Base-by-base conservation (phyloP, 1,140 invertebrate genomes). In the Cotesia chilonis region DNA sequence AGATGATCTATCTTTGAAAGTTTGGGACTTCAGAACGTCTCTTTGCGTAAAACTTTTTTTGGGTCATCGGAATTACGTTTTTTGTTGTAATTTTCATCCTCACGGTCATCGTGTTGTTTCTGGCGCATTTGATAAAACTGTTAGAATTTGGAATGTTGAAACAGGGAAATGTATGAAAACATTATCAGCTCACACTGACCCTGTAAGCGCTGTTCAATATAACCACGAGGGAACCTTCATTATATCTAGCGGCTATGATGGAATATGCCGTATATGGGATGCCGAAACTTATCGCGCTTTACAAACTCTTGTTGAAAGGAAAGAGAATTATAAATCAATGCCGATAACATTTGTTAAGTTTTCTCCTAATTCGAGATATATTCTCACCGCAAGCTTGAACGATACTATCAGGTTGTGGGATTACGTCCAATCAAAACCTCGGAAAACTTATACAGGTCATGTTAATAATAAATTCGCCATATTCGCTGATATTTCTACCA, bases 271-370 rank as follows among this genome's bases (percentile, higher is more conserved):
- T 82, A 99, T 99, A 82, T 99, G 98, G 98, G 98, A 99, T 83
- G 99, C 98, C 73, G 95, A 96, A 36, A 98, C 97, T 47, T 98
- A 98, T 1, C 98, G 99, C 85, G 99, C 98, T 88, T 89, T 99
- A 75, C 99, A 99, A 89, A 99, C 98, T 2, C 87, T 98, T 10
- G 94, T 95, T 88, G 96, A 98, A 84, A 97, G 99, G 81, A 98
- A 99, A 81, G 99, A 98, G 9, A 2, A 28, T 28, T 0, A 28
- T 28, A 28, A 2, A 2, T 0, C 3, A 28, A 28, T 28, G 2
- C 98, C 98, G 10, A 98, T 99, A 17, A 99, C 98, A 6, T 99
- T 99, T 90, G 98, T 99, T 0, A 99, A 99, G 86, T 99, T 99
- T 88, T 99, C 98, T 57, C 98, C 98, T 0, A 99, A 99, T 87